Conservation (phyloP, 2,113 vertebrate genomes). For the Gymnarchus niloticus region DNA sequence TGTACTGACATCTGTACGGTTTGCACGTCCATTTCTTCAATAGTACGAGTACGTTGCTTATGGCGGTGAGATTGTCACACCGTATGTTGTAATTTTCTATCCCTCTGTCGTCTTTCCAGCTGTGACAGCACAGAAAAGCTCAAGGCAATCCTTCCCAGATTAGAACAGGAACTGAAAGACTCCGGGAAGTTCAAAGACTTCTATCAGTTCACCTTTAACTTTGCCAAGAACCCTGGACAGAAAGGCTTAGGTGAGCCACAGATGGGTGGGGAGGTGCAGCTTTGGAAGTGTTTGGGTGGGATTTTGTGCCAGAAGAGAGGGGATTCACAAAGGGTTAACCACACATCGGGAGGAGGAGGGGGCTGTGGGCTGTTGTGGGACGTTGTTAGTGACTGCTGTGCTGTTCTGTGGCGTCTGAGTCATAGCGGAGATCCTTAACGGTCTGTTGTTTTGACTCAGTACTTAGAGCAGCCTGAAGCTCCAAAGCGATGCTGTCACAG, state of each 20-base stretch:
- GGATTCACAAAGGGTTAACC: background rate
- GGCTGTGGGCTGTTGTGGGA: background rate
- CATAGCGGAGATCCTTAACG: background rate
- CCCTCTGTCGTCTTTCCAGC: conserved; percentile 54
- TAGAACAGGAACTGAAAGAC: conserved; percentile 93
- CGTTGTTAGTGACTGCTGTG: background rate
- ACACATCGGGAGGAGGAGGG: background rate
- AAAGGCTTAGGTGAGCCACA: conserved; percentile 82
- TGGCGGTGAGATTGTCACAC: no score
- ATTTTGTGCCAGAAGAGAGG: background rate
- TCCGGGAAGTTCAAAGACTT: conserved; percentile 88
- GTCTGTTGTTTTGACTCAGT: background rate
- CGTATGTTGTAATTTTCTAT: background rate
- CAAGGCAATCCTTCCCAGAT: conserved; percentile 75
- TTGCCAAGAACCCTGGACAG: conserved; percentile 92
- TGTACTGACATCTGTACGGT: background rate
- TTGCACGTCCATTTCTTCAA: background rate
- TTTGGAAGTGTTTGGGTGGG: background rate
- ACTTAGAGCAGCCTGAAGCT: background rate
- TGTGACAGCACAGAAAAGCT: conserved; percentile 89
- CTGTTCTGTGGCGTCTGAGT: background rate
- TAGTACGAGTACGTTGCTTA: no score
- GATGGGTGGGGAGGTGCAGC: background rate
- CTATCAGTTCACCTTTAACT: conserved; percentile 95
- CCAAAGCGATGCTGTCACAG: background rate